Evolutionary conservation across 2,113 vertebrate species (phyloP).

Genomic region (Platanista minor): DNA sequence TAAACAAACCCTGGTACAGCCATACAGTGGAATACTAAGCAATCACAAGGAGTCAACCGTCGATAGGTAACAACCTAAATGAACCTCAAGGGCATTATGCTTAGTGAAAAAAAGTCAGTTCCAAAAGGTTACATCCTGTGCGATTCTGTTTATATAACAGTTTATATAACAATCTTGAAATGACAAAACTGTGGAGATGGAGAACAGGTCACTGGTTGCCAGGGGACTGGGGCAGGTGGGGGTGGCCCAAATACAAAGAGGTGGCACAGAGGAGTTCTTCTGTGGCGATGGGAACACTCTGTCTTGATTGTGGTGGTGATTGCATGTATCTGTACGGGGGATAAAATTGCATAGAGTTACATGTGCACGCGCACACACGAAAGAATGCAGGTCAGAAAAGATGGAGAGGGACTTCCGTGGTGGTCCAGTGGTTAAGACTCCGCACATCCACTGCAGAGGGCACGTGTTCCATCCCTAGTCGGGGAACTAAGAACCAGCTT

Average conservation of each 20-base stretch:
- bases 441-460: no score
- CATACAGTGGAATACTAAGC: neutral
- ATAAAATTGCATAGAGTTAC: neutral
- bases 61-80: neutral
- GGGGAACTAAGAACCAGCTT: no score
- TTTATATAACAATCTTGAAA: neutral
- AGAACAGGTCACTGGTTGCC: neutral
- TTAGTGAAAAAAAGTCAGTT: neutral
- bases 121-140: neutral
- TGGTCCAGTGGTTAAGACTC: no score
- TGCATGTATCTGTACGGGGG: neutral
- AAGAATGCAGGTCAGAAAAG: neutral
- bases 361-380: neutral
- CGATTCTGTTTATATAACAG: neutral
- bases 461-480: no score
- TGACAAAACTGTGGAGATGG: neutral
- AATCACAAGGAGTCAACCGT: neutral
- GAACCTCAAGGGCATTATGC: neutral
- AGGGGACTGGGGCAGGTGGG: neutral
- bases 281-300: neutral
- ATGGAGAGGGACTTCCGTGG: no score
- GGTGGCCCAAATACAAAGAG: neutral
- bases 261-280: neutral
- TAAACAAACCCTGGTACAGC: neutral
- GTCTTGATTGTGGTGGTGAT: neutral